These are phyloP conservation scores for Dasypolia templi DNA, from an alignment of 2,888 invertebrate species.

Conservation along the genomic window DNA sequence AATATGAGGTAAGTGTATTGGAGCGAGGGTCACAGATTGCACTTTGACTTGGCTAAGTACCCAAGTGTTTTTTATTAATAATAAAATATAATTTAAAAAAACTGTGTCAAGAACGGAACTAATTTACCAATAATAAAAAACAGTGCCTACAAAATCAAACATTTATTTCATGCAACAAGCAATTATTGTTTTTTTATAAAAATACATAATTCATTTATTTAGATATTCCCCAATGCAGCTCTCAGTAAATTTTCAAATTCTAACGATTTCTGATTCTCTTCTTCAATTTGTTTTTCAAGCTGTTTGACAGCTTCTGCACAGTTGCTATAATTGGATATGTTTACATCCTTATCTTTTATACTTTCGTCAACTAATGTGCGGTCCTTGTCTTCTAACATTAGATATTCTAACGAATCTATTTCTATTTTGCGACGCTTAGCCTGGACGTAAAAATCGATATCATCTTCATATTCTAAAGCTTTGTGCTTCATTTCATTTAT, in stretches of 20 bases:
- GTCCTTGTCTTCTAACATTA: conserved; percentile 86
- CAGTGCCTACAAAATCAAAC: conserved; percentile 39
- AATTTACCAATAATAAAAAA: neutral
- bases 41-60: neutral
- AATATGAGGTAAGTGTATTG: neutral
- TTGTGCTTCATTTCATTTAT: conserved; percentile 82
- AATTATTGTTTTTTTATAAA: conserved; percentile 57
- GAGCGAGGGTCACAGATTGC: too few relatives aligned
- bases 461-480: conserved; percentile 81
- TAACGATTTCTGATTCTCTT: conserved; percentile 84
- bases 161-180: conserved; percentile 69
- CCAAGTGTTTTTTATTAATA: too few relatives aligned
- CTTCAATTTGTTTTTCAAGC: conserved; percentile 86
- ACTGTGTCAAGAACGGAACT: neutral
- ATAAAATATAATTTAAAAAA: neutral
- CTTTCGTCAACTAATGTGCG: conserved; percentile 80
- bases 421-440: conserved; percentile 86
- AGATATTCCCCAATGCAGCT: conserved; percentile 82
- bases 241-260: conserved; percentile 87
- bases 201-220: conserved; percentile 63
- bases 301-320: conserved; percentile 83
- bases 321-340: conserved; percentile 78
- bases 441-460: conserved; percentile 80
- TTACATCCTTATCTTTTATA: conserved; percentile 78
- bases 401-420: conserved; percentile 80